Conservation (phyloP, 2,797 vertebrate species). For the Carcharodon carcharias region DNA sequence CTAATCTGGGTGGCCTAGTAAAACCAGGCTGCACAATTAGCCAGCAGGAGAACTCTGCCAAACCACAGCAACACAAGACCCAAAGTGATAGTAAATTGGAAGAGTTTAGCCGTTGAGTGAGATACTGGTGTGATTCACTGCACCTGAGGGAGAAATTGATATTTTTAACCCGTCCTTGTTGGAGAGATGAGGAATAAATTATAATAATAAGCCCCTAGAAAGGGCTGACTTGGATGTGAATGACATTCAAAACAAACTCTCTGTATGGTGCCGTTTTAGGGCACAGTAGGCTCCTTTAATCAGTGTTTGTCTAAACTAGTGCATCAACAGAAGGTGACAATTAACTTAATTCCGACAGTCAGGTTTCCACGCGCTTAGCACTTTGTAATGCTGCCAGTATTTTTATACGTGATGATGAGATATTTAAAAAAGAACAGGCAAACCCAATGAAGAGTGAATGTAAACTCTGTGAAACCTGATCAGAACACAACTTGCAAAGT, state of each 20-base stretch:
- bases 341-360: conserved; percentile 19
- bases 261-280: neutral
- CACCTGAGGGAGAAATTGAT: neutral
- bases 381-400: neutral
- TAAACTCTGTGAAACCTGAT: neutral
- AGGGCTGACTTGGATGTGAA: conserved; percentile 10
- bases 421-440: neutral
- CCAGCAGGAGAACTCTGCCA: neutral
- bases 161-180: neutral
- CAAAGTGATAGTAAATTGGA: neutral
- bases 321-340: neutral
- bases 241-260: conserved; percentile 12
- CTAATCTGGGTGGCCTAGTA: neutral
- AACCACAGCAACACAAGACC: neutral
- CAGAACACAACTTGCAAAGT: no score
- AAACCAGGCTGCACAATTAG: neutral
- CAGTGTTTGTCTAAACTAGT: conserved; percentile 15
- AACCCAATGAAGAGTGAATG: neutral
- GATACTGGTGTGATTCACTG: neutral
- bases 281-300: neutral
- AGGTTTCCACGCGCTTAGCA: conserved; percentile 17
- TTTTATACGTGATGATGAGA: neutral
- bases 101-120: neutral
- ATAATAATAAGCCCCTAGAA: conserved; percentile 13
- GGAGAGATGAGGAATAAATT: neutral